These are phyloP conservation scores for Antedon bifida DNA, from an alignment of 35 echinoderm and acorn worm species.

Conservation along the genomic window DNA sequence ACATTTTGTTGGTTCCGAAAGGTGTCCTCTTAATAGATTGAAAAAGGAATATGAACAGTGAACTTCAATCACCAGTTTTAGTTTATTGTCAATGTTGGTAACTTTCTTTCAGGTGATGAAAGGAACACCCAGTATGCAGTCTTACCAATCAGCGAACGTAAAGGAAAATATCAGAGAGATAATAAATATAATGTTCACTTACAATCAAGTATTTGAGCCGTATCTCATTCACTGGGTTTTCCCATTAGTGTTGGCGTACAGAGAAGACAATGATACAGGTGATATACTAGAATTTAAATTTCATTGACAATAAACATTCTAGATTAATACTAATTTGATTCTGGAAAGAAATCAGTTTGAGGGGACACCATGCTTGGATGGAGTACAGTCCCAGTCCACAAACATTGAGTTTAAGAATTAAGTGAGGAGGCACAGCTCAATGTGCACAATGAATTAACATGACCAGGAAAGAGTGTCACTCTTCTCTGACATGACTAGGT, in stretches of 20 bases:
- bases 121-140: constrained; percentile 37
- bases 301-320: background rate
- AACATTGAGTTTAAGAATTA: background rate
- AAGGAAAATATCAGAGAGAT: constrained; percentile 8
- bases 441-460: no score
- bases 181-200: constrained; percentile 49
- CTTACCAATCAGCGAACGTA: constrained; percentile 1
- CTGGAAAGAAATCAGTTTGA: background rate
- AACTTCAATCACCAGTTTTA: no score
- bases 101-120: constrained; percentile 19
- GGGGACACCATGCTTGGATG: background rate
- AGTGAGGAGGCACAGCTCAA: no score
- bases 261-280: constrained; percentile 7
- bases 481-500: no score
- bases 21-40: no score
- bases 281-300: background rate
- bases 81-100: no score
- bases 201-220: constrained; percentile 57
- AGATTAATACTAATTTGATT: background rate
- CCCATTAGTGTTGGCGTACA: constrained; percentile 40
- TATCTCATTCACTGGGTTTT: constrained; percentile 52
- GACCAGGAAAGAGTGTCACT: no score
- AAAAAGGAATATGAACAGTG: no score
- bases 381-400: background rate
- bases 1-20: no score